Evolutionary conservation across 1,140 invertebrate species (phyloP).

Genomic region (Bombus pascuorum): DNA sequence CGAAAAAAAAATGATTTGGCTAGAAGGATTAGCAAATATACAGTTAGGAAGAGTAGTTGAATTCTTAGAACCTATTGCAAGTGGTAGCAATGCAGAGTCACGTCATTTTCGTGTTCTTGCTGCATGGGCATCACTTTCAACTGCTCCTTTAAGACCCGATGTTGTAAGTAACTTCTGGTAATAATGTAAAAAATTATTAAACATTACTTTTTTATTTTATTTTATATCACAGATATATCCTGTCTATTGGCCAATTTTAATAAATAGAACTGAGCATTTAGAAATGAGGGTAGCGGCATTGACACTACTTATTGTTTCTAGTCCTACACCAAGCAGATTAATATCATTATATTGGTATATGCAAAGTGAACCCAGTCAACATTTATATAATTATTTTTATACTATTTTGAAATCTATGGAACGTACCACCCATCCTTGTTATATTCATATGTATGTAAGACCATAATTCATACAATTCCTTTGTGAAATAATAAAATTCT

Average conservation of each 20-base stretch:
- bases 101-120: constrained; percentile 84
- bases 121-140: constrained; percentile 84
- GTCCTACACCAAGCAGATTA: constrained; percentile 85
- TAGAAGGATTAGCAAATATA: constrained; percentile 87
- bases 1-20: constrained; percentile 87
- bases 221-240: constrained; percentile 82
- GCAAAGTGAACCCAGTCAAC: constrained; percentile 84
- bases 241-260: constrained; percentile 87
- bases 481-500: background rate
- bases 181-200: background rate
- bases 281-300: constrained; percentile 87
- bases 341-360: constrained; percentile 88
- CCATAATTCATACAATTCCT: constrained; percentile 6
- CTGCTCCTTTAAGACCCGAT: constrained; percentile 82
- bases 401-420: constrained; percentile 88
- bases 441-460: constrained; percentile 83
- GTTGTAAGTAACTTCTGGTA: constrained; percentile 76
- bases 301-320: constrained; percentile 85
- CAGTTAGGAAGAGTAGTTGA: constrained; percentile 84
- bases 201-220: background rate
- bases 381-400: constrained; percentile 88
- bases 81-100: constrained; percentile 80
- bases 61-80: constrained; percentile 85
- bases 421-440: constrained; percentile 86
- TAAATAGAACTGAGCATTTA: constrained; percentile 86